Evolutionary conservation across 2,888 invertebrate genomes (phyloP).

Genomic region (Dynastes maya): DNA sequence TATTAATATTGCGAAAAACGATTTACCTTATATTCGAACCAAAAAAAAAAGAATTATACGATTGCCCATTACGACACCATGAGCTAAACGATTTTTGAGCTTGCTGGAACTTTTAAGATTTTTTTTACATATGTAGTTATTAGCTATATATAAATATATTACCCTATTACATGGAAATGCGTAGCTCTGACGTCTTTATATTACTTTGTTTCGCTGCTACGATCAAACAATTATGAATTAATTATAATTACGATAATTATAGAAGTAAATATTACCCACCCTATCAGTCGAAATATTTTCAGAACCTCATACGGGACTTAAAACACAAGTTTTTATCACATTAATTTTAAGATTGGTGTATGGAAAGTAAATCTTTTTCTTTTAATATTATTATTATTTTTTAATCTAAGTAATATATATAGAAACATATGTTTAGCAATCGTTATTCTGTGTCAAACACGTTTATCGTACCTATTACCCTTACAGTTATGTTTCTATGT

Average conservation of each 20-base stretch:
- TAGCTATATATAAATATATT: constrained; percentile 19
- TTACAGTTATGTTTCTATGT: not conserved
- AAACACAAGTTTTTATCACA: constrained; percentile 38
- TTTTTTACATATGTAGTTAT: constrained; percentile 42
- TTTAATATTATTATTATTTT: constrained; percentile 25
- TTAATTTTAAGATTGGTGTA: constrained; percentile 61
- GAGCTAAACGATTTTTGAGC: constrained; percentile 6
- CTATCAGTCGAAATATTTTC: constrained; percentile 17
- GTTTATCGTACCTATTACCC: constrained; percentile 36
- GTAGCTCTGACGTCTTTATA: constrained; percentile 10
- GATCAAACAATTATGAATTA: constrained; percentile 8
- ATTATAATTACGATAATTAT: too few relatives aligned
- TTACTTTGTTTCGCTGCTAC: constrained; percentile 8
- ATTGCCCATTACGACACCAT: not conserved
- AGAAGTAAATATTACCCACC: not conserved
- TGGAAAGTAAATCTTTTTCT: constrained; percentile 59
- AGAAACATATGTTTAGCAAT: constrained; percentile 33
- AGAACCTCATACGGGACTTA: constrained; percentile 12
- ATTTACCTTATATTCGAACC: constrained; percentile 11
- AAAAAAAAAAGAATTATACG: constrained; percentile 19
- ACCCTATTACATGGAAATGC: not conserved
- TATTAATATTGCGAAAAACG: not conserved
- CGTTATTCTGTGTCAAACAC: constrained; percentile 46
- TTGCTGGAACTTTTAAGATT: constrained; percentile 26
- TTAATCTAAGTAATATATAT: constrained; percentile 2